Percentiles rank a stretch among this genome's conserved stretches.
Conservation (phyloP, 35 echinoderm and acorn worm genomes). For the Strongylocentrotus purpuratus region DNA sequence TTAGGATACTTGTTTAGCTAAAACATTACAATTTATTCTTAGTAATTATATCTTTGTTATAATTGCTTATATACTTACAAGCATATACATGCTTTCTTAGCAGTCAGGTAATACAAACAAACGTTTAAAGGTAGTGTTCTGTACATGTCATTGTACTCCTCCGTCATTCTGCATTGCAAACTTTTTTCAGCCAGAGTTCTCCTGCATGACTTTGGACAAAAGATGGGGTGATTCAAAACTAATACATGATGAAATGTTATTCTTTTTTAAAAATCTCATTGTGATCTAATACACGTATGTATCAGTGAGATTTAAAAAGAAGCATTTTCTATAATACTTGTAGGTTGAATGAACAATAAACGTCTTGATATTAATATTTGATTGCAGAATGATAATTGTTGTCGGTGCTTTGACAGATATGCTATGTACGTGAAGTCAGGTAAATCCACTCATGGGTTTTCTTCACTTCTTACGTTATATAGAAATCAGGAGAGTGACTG, state of each 20-base stretch:
- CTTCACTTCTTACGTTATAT: neutral
- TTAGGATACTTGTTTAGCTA: neutral
- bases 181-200: neutral
- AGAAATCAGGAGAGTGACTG: neutral
- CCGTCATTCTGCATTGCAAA: neutral
- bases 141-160: too few species aligned
- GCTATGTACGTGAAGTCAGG: neutral
- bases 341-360: neutral
- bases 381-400: neutral
- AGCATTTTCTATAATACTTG: neutral
- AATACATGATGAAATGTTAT: neutral
- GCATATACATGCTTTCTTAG: too few species aligned
- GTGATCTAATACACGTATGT: neutral
- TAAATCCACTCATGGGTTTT: neutral
- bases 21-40: too few species aligned
- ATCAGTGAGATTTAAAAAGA: neutral
- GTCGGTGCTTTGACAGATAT: neutral
- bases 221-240: neutral
- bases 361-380: neutral
- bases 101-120: too few species aligned
- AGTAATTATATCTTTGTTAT: too few species aligned
- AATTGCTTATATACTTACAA: too few species aligned
- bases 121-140: too few species aligned
- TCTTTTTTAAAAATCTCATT: neutral
- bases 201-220: neutral